These are phyloP conservation scores for Misgurnus anguillicaudatus DNA, from an alignment of 2,113 vertebrate species.

Conservation along the genomic window DNA sequence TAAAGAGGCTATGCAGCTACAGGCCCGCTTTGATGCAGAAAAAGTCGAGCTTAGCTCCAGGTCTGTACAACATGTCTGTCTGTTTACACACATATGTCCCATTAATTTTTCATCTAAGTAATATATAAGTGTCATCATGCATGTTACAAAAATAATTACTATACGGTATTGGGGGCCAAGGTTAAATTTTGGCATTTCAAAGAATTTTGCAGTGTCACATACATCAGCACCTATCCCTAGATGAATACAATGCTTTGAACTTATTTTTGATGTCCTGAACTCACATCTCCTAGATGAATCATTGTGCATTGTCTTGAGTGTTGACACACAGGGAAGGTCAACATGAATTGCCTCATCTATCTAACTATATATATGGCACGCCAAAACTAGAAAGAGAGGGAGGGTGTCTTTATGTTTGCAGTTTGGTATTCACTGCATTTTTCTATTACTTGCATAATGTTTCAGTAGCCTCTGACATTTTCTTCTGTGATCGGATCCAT, in stretches of 20 bases:
- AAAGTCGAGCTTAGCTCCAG: slow-evolving; percentile 81
- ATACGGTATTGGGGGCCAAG: background rate
- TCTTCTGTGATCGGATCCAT: slow-evolving; percentile 19
- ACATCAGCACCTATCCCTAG: slow-evolving; percentile 16
- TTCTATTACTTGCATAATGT: slow-evolving; percentile 29
- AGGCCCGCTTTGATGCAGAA: slow-evolving; percentile 77
- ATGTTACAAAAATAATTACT: background rate
- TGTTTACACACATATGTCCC: background rate
- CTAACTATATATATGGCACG: background rate
- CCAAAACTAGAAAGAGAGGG: slow-evolving; percentile 27
- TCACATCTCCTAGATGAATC: slow-evolving; percentile 34
- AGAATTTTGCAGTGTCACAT: slow-evolving; percentile 11
- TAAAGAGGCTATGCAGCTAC: slow-evolving; percentile 77
- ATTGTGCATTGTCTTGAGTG: slow-evolving; percentile 31
- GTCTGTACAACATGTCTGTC: slow-evolving; percentile 58
- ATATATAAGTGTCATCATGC: slow-evolving; percentile 24
- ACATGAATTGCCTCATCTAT: slow-evolving; percentile 7
- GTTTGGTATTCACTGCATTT: slow-evolving; percentile 3
- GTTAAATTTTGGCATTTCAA: slow-evolving; percentile 30
- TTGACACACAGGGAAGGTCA: slow-evolving; percentile 17
- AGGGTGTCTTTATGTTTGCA: slow-evolving; percentile 24
- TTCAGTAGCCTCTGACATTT: slow-evolving; percentile 23
- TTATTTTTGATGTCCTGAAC: slow-evolving; percentile 25
- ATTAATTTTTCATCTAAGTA: slow-evolving; percentile 10
- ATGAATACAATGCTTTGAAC: background rate